These are phyloP conservation scores for Sylvilagus floridanus DNA, from an alignment of 2,797 vertebrate species.

Conservation along the genomic window DNA sequence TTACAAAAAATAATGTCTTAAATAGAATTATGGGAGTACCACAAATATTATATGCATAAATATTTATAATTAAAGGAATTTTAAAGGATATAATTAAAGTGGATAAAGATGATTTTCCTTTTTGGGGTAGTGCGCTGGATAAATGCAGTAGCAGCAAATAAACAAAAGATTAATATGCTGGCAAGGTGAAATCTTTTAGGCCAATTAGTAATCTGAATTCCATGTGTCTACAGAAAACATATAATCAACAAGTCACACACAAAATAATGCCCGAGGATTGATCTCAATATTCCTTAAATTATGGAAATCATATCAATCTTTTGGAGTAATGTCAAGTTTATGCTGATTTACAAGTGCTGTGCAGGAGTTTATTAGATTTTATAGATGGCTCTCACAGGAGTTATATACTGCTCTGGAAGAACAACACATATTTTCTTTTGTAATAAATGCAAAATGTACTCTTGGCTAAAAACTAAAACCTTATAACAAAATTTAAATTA, in stretches of 20 bases:
- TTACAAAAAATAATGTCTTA: not conserved
- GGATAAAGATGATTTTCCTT: constrained; percentile 10
- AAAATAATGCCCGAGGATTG: constrained; percentile 26
- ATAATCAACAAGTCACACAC: not conserved
- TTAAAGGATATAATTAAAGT: not conserved
- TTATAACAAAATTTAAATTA: constrained; percentile 61
- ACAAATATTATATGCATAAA: constrained; percentile 14
- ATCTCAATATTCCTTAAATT: constrained; percentile 62
- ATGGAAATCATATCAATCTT: constrained; percentile 71
- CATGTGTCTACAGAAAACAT: not conserved
- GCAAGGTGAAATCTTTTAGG: not conserved
- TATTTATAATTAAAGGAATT: constrained; percentile 31
- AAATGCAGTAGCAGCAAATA: constrained; percentile 51
- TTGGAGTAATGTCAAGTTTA: constrained; percentile 67
- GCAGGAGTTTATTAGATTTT: constrained; percentile 74
- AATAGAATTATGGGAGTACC: not conserved
- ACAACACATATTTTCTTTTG: constrained; percentile 57
- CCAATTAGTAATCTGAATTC: constrained; percentile 59
- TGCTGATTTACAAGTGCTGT: constrained; percentile 64
- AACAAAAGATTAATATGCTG: not conserved
- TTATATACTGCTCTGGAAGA: constrained; percentile 64
- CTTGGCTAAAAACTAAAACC: constrained; percentile 51
- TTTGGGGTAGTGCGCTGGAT: not conserved
- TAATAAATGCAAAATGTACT: constrained; percentile 69
- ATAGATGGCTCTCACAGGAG: constrained; percentile 65